These are phyloP conservation scores for Acyrthosiphon pisum DNA, from an alignment of 1,140 invertebrate genomes.

Conservation along the genomic window DNA sequence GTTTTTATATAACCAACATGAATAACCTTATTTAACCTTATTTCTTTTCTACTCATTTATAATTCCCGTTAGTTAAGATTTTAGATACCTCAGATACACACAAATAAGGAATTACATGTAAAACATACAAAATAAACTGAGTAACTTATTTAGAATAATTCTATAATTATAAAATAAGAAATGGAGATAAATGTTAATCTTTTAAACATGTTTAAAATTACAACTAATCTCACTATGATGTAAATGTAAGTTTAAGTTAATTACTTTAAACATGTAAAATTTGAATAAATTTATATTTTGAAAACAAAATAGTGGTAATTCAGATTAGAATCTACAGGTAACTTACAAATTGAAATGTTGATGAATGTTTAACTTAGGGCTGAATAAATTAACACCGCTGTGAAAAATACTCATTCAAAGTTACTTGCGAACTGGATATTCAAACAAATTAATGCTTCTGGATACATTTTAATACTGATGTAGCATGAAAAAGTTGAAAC, in stretches of 20 bases:
- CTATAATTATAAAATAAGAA: not conserved
- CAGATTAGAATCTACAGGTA: not conserved
- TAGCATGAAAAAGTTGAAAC: not conserved
- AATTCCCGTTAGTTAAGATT: not conserved
- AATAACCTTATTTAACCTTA: not conserved
- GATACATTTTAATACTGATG: not conserved
- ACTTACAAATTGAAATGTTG: not conserved
- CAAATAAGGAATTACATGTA: not conserved
- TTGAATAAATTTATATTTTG: not conserved
- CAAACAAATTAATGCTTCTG: not conserved
- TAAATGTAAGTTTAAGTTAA: not conserved
- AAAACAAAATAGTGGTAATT: not conserved
- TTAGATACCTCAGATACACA: not conserved
- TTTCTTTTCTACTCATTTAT: not conserved
- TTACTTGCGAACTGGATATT: not conserved
- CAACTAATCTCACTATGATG: not conserved
- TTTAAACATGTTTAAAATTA: not conserved
- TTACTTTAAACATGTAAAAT: no score
- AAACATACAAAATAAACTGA: not conserved
- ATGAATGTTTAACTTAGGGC: not conserved
- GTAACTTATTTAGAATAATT: not conserved
- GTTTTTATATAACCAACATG: not conserved
- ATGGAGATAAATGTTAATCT: not conserved
- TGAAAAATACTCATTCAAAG: not conserved
- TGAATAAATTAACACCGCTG: not conserved